phyloP scores from a whole-genome alignment of 2,888 invertebrate species.

The Onchidella celtica region DNA sequence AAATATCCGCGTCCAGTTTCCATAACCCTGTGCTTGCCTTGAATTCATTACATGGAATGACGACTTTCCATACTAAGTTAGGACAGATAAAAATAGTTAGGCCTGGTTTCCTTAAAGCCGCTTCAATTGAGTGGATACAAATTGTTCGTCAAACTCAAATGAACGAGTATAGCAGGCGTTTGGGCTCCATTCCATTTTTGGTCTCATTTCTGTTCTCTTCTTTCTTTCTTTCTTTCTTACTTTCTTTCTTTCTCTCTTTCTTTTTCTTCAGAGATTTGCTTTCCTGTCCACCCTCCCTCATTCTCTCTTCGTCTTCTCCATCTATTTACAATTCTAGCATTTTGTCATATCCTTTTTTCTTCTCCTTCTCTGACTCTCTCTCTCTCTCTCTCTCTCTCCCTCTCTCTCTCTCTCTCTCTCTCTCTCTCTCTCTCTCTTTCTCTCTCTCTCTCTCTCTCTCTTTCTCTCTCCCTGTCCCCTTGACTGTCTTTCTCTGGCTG shows the following conservation, averaged over 20 bases:
- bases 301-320: neutral
- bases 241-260: neutral
- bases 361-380: conserved; percentile 15
- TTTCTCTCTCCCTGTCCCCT: conserved; percentile 15
- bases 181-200: no score
- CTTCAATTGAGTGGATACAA: no score
- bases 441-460: conserved; percentile 29
- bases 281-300: conserved; percentile 1
- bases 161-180: no score
- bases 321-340: neutral
- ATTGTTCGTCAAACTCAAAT: no score
- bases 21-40: no score
- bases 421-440: neutral
- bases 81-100: no score
- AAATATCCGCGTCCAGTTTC: no score
- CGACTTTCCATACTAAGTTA: no score
- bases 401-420: neutral
- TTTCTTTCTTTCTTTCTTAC: neutral
- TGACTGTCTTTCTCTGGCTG: neutral
- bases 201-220: no score
- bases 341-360: neutral
- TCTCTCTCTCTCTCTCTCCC: conserved; percentile 23
- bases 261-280: neutral
- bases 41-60: no score
- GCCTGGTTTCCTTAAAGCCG: no score